Percentiles rank a stretch among this genome's conserved stretches.
phyloP scores from a whole-genome alignment of 1,140 invertebrate species.

The Drepana arcuata region DNA sequence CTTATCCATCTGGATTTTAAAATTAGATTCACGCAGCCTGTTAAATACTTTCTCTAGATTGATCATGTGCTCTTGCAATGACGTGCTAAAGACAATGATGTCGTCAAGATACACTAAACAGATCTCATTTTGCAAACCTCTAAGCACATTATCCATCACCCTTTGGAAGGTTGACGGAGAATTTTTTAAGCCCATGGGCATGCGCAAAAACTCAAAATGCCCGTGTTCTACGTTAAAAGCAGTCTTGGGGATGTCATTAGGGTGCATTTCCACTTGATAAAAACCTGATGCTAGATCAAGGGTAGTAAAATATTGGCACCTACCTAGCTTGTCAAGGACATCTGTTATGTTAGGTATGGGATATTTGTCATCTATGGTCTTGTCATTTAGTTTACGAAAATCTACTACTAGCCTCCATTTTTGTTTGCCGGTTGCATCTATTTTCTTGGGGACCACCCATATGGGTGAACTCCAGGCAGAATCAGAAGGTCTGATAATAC shows the following conservation, averaged over 20 bases:
- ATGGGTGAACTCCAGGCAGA: not conserved
- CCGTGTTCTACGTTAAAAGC: slow-evolving; percentile 8
- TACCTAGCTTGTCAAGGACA: not conserved
- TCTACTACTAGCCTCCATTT: slow-evolving; percentile 19
- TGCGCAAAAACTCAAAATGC: slow-evolving; percentile 5
- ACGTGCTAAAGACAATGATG: slow-evolving; percentile 5
- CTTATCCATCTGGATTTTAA: slow-evolving; percentile 6
- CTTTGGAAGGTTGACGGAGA: slow-evolving; percentile 5
- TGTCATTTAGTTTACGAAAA: slow-evolving; percentile 57
- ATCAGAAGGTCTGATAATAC: not conserved
- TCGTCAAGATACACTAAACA: slow-evolving; percentile 5
- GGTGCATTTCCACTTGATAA: slow-evolving; percentile 1
- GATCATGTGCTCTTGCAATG: slow-evolving; percentile 3
- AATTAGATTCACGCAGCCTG: slow-evolving; percentile 4
- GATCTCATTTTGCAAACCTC: slow-evolving; percentile 2
- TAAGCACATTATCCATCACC: slow-evolving; percentile 4
- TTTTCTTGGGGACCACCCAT: not conserved
- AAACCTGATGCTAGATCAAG: not conserved
- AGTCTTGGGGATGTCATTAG: slow-evolving; percentile 1
- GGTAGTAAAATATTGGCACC: not conserved
- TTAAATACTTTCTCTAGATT: slow-evolving; percentile 7
- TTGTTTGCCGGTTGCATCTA: slow-evolving; percentile 1
- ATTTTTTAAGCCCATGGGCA: slow-evolving; percentile 7
- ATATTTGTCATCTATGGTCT: slow-evolving; percentile 39
- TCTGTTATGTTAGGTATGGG: slow-evolving; percentile 58